Percentiles rank a stretch among this genome's conserved stretches.
These are phyloP conservation scores for Argopecten irradians DNA, from an alignment of 1,140 invertebrate species.

Conservation along the genomic window DNA sequence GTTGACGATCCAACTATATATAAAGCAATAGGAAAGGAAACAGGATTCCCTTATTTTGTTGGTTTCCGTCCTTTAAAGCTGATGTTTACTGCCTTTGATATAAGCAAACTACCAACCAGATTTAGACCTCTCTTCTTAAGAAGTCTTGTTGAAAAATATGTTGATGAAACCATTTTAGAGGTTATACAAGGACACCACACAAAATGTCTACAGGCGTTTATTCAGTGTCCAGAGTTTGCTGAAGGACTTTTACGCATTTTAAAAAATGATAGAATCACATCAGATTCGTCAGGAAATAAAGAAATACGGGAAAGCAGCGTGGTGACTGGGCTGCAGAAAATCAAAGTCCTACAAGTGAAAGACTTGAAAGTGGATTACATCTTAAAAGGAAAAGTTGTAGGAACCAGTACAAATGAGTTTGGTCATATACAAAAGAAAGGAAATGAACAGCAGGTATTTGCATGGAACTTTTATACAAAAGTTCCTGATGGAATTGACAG, in stretches of 20 bases:
- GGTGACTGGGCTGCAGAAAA: neutral
- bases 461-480: neutral
- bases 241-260: slow-evolving; percentile 48
- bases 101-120: slow-evolving; percentile 49
- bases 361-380: neutral
- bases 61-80: slow-evolving; percentile 49
- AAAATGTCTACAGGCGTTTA: slow-evolving; percentile 1
- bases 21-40: slow-evolving; percentile 4
- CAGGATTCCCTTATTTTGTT: slow-evolving; percentile 43
- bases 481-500: neutral
- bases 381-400: neutral
- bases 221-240: slow-evolving; percentile 38
- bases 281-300: neutral
- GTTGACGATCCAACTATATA: slow-evolving; percentile 36
- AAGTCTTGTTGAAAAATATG: slow-evolving; percentile 49
- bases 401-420: neutral
- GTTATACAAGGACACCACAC: neutral
- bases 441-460: neutral
- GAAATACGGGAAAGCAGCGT: neutral
- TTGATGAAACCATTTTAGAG: slow-evolving; percentile 40
- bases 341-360: slow-evolving; percentile 21
- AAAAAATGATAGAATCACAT: slow-evolving; percentile 24
- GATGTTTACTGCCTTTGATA: slow-evolving; percentile 21
- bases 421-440: neutral
- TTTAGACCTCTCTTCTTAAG: slow-evolving; percentile 54